Percentiles rank a stretch among this genome's conserved stretches.
Evolutionary conservation across 2,113 vertebrate genomes (phyloP).

Genomic region (Barbus barbus): DNA sequence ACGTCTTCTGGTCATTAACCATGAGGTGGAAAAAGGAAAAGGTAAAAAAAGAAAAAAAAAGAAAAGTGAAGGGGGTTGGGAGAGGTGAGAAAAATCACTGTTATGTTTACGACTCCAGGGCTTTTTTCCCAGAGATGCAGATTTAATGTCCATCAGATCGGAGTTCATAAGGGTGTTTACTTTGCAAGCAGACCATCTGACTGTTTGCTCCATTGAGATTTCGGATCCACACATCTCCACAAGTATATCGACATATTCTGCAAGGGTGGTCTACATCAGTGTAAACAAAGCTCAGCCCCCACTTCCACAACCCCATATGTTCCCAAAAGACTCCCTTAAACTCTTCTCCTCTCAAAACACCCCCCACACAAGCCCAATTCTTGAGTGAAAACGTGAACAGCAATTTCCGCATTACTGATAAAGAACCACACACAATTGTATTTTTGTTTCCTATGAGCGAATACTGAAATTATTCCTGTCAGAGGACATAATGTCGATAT

Average conservation of each 20-base stretch:
- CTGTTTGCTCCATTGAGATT: slow-evolving; percentile 33
- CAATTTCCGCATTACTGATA: not conserved
- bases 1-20: slow-evolving; percentile 69
- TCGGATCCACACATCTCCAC: slow-evolving; percentile 11
- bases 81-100: not conserved
- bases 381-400: not conserved
- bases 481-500: not conserved
- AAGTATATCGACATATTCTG: no score
- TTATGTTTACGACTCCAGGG: not conserved
- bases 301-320: no score
- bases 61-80: slow-evolving; percentile 59
- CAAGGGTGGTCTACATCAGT: slow-evolving; percentile 55
- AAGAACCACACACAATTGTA: not conserved
- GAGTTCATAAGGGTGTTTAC: no score
- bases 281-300: no score
- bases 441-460: not conserved
- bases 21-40: not conserved
- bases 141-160: slow-evolving; percentile 15
- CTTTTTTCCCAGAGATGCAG: not conserved
- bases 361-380: not conserved
- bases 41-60: not conserved
- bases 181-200: slow-evolving; percentile 37
- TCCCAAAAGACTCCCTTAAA: slow-evolving; percentile 29
- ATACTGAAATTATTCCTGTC: not conserved
- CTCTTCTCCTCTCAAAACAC: not conserved